These are phyloP conservation scores for Brassicogethes aeneus DNA, from an alignment of 2,888 invertebrate genomes.

Conservation along the genomic window DNA sequence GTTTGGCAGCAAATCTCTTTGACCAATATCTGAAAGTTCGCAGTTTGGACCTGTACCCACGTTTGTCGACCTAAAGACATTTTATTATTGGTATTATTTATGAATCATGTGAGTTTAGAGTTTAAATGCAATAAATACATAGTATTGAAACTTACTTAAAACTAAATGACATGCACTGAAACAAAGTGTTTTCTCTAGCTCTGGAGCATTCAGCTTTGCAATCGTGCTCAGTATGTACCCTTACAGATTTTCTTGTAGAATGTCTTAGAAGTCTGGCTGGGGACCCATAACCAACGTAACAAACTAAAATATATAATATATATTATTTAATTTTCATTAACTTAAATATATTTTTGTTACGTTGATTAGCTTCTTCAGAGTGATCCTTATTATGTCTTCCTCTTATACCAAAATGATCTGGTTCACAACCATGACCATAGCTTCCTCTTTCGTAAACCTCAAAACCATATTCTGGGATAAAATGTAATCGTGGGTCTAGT, in stretches of 20 bases:
- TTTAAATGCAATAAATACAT: too few species aligned
- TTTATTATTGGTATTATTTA: too few species aligned
- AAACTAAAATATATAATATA: slow-evolving; percentile 46
- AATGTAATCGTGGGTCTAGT: slow-evolving; percentile 49
- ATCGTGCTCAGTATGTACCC: slow-evolving; percentile 53
- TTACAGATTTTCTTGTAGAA: slow-evolving; percentile 57
- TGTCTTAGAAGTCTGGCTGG: slow-evolving; percentile 60
- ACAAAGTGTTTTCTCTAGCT: slow-evolving; percentile 46
- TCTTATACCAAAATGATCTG: slow-evolving; percentile 45
- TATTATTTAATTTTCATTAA: neutral
- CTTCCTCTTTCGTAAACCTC: slow-evolving; percentile 75
- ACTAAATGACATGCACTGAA: slow-evolving; percentile 70
- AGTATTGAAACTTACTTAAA: too few species aligned
- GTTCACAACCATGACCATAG: slow-evolving; percentile 74
- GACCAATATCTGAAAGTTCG: slow-evolving; percentile 66
- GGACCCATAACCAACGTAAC: slow-evolving; percentile 70
- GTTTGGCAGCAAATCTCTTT: slow-evolving; percentile 63
- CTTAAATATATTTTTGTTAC: slow-evolving; percentile 22
- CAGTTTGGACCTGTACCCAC: slow-evolving; percentile 64
- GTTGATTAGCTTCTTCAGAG: slow-evolving; percentile 29
- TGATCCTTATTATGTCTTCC: slow-evolving; percentile 25
- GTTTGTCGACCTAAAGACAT: slow-evolving; percentile 30
- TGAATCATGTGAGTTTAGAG: too few species aligned
- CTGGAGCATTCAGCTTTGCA: slow-evolving; percentile 62
- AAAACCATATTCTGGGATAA: slow-evolving; percentile 54